Evolutionary conservation across 2,888 invertebrate genomes (phyloP).

Genomic region (Nipponacmea schrenckii): DNA sequence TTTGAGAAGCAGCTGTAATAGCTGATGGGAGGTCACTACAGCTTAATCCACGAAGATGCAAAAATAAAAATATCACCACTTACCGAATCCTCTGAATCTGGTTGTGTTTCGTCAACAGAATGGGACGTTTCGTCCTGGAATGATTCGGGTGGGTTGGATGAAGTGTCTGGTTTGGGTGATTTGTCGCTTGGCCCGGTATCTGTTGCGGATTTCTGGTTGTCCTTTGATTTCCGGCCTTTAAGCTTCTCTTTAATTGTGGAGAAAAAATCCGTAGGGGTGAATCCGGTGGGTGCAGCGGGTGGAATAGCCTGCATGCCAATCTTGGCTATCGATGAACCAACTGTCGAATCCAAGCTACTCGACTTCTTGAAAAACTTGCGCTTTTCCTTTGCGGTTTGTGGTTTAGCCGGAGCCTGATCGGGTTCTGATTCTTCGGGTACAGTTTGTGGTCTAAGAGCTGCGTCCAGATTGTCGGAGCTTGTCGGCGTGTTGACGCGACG

Average conservation of each 20-base stretch:
- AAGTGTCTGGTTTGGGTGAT: not conserved
- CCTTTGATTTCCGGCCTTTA: constrained; percentile 9
- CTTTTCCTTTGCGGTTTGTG: constrained; percentile 40
- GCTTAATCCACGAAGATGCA: too few relatives aligned
- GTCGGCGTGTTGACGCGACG: constrained; percentile 5
- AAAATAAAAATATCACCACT: too few relatives aligned
- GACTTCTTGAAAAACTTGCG: constrained; percentile 42
- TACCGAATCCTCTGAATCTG: too few relatives aligned
- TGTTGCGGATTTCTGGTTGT: not conserved
- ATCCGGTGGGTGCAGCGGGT: constrained; percentile 43
- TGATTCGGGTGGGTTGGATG: not conserved
- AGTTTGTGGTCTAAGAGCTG: constrained; percentile 6
- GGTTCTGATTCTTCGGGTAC: constrained; percentile 27
- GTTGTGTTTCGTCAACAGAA: too few relatives aligned
- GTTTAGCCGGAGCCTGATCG: constrained; percentile 13
- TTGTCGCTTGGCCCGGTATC: not conserved
- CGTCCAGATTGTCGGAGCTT: not conserved
- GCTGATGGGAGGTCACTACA: too few relatives aligned
- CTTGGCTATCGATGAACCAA: constrained; percentile 39
- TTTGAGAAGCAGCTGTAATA: too few relatives aligned
- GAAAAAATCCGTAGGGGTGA: constrained; percentile 44
- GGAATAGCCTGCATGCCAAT: constrained; percentile 40
- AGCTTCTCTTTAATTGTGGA: not conserved
- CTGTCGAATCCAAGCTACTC: constrained; percentile 46
- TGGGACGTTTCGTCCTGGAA: constrained; percentile 4